Percentiles rank a stretch among this genome's conserved stretches.
Evolutionary conservation across 2,113 vertebrate genomes (phyloP).

Genomic region (Eolophus roseicapilla): DNA sequence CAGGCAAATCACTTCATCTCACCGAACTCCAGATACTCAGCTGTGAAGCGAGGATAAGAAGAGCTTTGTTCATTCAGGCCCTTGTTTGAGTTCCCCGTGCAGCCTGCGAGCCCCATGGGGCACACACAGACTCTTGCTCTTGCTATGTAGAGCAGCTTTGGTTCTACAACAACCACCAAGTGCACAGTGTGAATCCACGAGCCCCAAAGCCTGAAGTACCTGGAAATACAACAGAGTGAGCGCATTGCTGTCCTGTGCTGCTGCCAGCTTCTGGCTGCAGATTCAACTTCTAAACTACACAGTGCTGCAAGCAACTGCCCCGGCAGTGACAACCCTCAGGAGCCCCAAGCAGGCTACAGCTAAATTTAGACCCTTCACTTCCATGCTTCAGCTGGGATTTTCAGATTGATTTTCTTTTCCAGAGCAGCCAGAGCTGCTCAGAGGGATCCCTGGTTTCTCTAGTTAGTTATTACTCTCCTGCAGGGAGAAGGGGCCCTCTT

Average conservation of each 20-base stretch:
- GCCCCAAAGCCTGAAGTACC: neutral
- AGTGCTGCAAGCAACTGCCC: neutral
- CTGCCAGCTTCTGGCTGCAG: neutral
- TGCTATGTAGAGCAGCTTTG: neutral
- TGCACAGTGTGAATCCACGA: rapidly evolving
- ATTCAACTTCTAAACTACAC: neutral
- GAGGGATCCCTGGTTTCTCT: conserved; percentile 2
- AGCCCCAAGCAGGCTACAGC: neutral
- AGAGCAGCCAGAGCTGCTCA: neutral
- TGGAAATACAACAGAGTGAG: neutral
- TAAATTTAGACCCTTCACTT: neutral
- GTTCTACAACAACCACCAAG: neutral
- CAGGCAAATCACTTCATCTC: conserved; percentile 6
- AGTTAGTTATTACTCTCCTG: neutral
- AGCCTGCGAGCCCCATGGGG: neutral
- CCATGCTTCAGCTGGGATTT: neutral
- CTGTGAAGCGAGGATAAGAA: neutral
- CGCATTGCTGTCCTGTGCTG: neutral
- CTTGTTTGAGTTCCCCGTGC: neutral
- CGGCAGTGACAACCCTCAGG: neutral
- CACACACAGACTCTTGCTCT: neutral
- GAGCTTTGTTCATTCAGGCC: neutral
- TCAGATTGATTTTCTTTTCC: neutral
- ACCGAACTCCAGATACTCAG: neutral
- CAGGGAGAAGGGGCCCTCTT: neutral